These are phyloP conservation scores for Gasterosteus nipponicus DNA, from an alignment of 2,113 vertebrate genomes.

Conservation along the genomic window DNA sequence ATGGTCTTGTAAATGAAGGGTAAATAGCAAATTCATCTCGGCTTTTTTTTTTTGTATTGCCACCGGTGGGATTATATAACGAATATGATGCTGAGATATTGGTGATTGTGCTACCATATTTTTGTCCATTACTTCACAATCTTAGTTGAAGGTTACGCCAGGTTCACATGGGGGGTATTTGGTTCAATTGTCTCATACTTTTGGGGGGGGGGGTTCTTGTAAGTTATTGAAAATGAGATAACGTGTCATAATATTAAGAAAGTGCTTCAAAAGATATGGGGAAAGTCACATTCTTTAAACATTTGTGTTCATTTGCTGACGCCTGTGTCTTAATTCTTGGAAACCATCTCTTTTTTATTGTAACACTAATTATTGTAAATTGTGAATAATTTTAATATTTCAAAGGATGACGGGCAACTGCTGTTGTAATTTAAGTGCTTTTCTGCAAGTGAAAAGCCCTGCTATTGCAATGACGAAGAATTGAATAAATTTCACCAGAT, in stretches of 20 bases:
- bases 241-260: slow-evolving; percentile 80
- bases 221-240: slow-evolving; percentile 78
- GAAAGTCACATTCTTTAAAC: slow-evolving; percentile 78
- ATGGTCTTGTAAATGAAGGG: slow-evolving; percentile 87
- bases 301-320: slow-evolving; percentile 84
- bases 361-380: slow-evolving; percentile 95
- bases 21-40: slow-evolving; percentile 79
- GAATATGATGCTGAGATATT: slow-evolving; percentile 78
- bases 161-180: slow-evolving; percentile 73
- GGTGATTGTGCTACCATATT: slow-evolving; percentile 83
- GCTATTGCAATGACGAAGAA: slow-evolving; percentile 86
- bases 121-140: slow-evolving; percentile 78
- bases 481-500: slow-evolving; percentile 91
- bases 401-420: slow-evolving; percentile 85
- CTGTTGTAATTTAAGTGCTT: slow-evolving; percentile 92
- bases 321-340: slow-evolving; percentile 77
- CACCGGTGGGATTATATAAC: slow-evolving; percentile 77
- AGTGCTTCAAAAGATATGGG: slow-evolving; percentile 84
- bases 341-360: slow-evolving; percentile 85
- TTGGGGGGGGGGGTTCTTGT: slow-evolving; percentile 50
- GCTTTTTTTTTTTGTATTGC: slow-evolving; percentile 70
- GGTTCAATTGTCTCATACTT: slow-evolving; percentile 61
- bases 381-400: slow-evolving; percentile 96
- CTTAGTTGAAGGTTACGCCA: slow-evolving; percentile 80
- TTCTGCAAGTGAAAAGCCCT: slow-evolving; percentile 85